Conservation (phyloP, 1,140 invertebrate species). For the Penaeus chinensis region DNA sequence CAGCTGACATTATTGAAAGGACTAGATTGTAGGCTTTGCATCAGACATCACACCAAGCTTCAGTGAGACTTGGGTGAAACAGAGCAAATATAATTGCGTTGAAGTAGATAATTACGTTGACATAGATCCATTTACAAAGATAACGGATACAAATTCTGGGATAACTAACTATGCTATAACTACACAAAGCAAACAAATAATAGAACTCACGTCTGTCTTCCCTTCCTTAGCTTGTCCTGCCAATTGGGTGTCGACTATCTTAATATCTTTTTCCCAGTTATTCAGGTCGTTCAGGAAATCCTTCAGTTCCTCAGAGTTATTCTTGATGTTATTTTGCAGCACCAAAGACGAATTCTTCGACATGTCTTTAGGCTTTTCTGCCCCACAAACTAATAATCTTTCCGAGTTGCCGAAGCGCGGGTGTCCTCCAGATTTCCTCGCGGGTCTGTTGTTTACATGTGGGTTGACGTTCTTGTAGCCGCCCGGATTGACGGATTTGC, state of each 20-base stretch:
- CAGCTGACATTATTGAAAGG: neutral
- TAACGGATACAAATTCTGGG: neutral
- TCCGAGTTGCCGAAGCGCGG: too few relatives aligned
- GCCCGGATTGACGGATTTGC: too few relatives aligned
- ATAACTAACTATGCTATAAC: neutral
- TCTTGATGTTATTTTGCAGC: constrained; percentile 76
- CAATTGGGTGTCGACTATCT: constrained; percentile 79
- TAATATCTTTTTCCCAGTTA: constrained; percentile 87
- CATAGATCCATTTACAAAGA: neutral
- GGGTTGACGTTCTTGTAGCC: too few relatives aligned
- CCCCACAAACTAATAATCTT: too few relatives aligned
- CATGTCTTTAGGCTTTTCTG: too few relatives aligned
- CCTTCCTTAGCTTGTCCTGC: constrained; percentile 61
- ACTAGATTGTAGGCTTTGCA: too few relatives aligned
- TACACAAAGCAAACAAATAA: too few relatives aligned
- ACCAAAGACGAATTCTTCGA: constrained; percentile 12
- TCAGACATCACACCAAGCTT: too few relatives aligned
- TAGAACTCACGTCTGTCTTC: constrained; percentile 40
- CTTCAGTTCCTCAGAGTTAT: constrained; percentile 80
- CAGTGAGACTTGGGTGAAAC: too few relatives aligned
- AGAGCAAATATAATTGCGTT: neutral
- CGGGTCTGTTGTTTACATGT: too few relatives aligned
- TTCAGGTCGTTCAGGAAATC: constrained; percentile 81
- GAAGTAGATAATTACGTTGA: neutral
- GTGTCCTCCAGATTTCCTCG: too few relatives aligned